phyloP scores from a whole-genome alignment of 2,888 invertebrate species.

The Troides oblongomaculatus region DNA sequence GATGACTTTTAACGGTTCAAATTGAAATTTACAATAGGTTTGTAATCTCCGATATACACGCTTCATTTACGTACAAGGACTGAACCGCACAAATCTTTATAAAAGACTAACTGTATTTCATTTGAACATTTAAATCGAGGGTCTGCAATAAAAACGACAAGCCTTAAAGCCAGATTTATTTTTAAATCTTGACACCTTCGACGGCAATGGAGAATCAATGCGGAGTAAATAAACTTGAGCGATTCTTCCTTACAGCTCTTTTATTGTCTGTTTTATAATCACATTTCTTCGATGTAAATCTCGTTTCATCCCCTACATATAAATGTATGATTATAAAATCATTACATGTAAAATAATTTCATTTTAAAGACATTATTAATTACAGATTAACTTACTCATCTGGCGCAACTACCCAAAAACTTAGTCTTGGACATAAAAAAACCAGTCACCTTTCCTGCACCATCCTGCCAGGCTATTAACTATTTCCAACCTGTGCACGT shows the following conservation, averaged over 20 bases:
- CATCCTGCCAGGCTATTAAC: too few relatives aligned
- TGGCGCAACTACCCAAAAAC: too few relatives aligned
- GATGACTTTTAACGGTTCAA: too few relatives aligned
- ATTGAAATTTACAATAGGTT: neutral
- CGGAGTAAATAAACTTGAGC: conserved; percentile 7
- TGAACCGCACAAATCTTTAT: conserved; percentile 25
- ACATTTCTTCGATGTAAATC: too few relatives aligned
- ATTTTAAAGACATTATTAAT: neutral
- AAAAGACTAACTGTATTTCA: conserved; percentile 27
- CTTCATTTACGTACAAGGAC: conserved; percentile 23
- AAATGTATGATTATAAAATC: too few relatives aligned
- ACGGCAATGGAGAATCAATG: conserved; percentile 4
- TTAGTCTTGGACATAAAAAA: too few relatives aligned
- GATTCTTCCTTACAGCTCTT: neutral
- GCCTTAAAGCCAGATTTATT: conserved; percentile 25
- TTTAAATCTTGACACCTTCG: conserved; percentile 13
- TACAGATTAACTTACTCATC: too few relatives aligned
- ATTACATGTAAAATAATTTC: neutral
- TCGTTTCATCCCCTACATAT: too few relatives aligned
- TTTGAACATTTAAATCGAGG: conserved; percentile 23
- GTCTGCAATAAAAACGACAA: conserved; percentile 23
- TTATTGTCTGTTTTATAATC: neutral
- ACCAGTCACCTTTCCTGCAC: too few relatives aligned
- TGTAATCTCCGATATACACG: neutral
- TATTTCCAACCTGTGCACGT: too few relatives aligned